Evolutionary conservation across 2,888 invertebrate species (phyloP), one percentile per base, ranked within the genome.

Genomic region (Agelastica alni): DNA sequence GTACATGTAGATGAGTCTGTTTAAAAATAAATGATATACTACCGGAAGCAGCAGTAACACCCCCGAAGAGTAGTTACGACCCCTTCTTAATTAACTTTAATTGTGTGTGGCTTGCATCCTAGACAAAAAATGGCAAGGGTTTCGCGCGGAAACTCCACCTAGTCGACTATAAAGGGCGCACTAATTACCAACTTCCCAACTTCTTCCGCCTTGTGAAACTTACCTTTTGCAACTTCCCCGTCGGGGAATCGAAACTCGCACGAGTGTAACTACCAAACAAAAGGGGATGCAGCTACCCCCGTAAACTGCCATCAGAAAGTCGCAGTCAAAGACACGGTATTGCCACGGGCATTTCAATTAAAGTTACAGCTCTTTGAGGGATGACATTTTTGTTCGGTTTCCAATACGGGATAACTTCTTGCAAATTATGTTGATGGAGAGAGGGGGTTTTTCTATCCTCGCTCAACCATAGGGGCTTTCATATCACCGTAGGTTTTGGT

Each of bases 281-380:
- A n/a, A 43, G 43, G 57, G 58, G 58, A 53, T 51, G 53, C 54
- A 48, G 42, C 55, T 31, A 31, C 47, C 56, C 51, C 47, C 17
- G 42, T 31, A 28, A 47, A 51, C 45, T 54, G 39, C 45, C 37
- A 45, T 41, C 47, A 31, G 46, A 51, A 51, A 53, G 56, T 56
- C 51, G 51, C 37, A 67, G 64, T 70, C 69, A 72, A 72, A 72
- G 70, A 67, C 68, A 64, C 63, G 52, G 66, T 61, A 52, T 65
- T 61, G 70, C 72, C 68, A 56, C 57, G 65, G 65, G 70, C 70
- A 70, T 71, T 72, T 71, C 71, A 71, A 71, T 70, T 70, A 71
- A 71, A 71, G 66, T 71, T 70, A 65, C 64, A 65, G 64, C 56
- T 56, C 62, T 62, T 53, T 52, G 53, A 60, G 62, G 62, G 59